Evolutionary conservation across 2,888 invertebrate species (phyloP), one percentile per base, ranked within the genome.

Genomic region (Trimorus sp.): DNA sequence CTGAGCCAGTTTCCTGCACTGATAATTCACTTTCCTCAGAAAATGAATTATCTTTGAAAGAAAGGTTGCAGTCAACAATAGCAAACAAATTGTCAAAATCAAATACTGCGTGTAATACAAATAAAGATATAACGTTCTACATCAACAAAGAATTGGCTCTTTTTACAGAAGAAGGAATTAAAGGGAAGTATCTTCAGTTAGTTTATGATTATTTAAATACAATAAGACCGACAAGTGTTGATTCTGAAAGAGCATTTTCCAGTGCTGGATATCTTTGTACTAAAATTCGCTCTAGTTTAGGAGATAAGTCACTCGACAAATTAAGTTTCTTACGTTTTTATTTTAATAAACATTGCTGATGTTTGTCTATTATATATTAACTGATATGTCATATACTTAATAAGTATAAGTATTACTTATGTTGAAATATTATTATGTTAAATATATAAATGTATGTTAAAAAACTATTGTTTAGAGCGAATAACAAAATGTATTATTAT

Each of bases 241-340:
- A 68, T 15, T 63, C 73, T 1, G 63, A 73, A 48, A 53, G 63
- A 53, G 62, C 73, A 56, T 73, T 73, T 63, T 73, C 63, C 9
- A 56, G 14, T 11, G 73, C 73, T 49, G 73, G 63, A 56, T 63
- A 15, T 16, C 14, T 73, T 63, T 73, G 51, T 38, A 73, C 54
- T 3, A 73, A 73, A 73, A 56, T 73, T 48, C 36, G 63, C 0
- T 73, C 73, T 7, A 54, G 73, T 9, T 65, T 73, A 63, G 56
- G 63, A 37, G 65, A 63, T 38, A 38, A 48, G 14, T 48, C 69
- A 36, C 7, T 69, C 3, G 58, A 69, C 16, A 69, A 45, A 38
- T 48, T 58, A 65, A 36, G 51, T 48, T 74, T 73, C 36, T 15
- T 73, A 40, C 56, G 63, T 59, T 59, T 38, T 59, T 70, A 59